phyloP scores from a whole-genome alignment of 2,797 vertebrate genomes.

The Etheostoma perlongum region DNA sequence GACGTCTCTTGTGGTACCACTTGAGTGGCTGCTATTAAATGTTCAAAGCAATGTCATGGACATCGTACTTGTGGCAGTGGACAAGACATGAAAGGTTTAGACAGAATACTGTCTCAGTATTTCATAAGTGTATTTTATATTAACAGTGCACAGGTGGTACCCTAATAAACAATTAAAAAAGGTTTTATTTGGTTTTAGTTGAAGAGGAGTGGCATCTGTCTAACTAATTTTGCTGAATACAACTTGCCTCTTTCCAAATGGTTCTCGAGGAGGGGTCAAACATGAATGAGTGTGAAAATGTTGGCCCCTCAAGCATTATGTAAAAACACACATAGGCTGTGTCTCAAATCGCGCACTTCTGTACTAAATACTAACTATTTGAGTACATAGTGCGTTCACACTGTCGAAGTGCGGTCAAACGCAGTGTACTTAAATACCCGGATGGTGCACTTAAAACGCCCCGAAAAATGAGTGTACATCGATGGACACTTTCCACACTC shows the following conservation, averaged over 20 bases:
- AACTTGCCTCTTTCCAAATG: conserved; percentile 13
- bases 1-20: conserved; percentile 29
- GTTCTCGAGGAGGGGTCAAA: background rate
- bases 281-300: conserved; percentile 23
- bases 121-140: conserved; percentile 16
- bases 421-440: too few species aligned
- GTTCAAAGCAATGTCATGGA: conserved; percentile 18
- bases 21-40: conserved; percentile 40
- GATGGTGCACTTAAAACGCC: too few species aligned
- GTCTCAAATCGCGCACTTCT: too few species aligned
- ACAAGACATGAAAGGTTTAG: background rate
- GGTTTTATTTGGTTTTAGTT: background rate
- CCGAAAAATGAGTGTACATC: too few species aligned
- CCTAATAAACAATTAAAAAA: background rate
- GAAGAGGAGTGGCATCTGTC: conserved; percentile 3
- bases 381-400: too few species aligned
- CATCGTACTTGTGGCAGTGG: background rate
- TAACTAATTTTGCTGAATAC: conserved; percentile 10
- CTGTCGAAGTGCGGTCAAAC: too few species aligned
- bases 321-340: conserved; percentile 34
- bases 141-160: conserved; percentile 5
- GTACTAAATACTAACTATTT: too few species aligned
- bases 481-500: too few species aligned
- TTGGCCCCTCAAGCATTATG: conserved; percentile 1
- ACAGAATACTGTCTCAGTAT: background rate